phyloP scores from a whole-genome alignment of 1,140 invertebrate species.

The Steinernema feltiae region DNA sequence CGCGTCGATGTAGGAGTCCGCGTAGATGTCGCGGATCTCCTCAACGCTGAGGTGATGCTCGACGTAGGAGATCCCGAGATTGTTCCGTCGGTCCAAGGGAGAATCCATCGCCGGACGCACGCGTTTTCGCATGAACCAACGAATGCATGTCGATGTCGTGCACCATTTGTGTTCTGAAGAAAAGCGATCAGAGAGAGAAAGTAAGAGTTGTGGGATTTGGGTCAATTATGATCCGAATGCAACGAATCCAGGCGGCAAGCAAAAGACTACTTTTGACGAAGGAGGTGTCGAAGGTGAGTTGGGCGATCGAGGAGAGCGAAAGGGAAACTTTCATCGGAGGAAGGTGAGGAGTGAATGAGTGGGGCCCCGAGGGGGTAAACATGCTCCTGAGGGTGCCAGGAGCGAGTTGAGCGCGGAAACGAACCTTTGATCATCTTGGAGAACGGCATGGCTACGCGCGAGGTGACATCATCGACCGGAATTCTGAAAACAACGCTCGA shows the following conservation, averaged over 20 bases:
- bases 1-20: slow-evolving; percentile 53
- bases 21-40: slow-evolving; percentile 48
- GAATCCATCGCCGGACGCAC: not conserved
- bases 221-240: not conserved
- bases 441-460: not conserved
- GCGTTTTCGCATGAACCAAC: not conserved
- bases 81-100: slow-evolving; percentile 9
- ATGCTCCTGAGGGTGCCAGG: not conserved
- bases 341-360: not conserved
- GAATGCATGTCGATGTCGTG: not conserved
- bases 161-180: not conserved
- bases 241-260: not conserved
- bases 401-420: not conserved
- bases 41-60: slow-evolving; percentile 47
- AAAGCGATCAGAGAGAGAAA: slow-evolving; percentile 1
- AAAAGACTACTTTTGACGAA: not conserved
- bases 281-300: not conserved
- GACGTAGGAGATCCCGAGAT: slow-evolving; percentile 35
- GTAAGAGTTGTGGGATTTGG: not conserved
- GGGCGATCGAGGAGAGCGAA: not conserved
- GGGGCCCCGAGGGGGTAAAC: not conserved
- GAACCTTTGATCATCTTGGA: slow-evolving; percentile 1
- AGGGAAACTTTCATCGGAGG: not conserved
- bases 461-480: not conserved
- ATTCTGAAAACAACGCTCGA: not conserved